Evolutionary conservation across 1,140 invertebrate genomes (phyloP).

Genomic region (Lasaia peninsularis): DNA sequence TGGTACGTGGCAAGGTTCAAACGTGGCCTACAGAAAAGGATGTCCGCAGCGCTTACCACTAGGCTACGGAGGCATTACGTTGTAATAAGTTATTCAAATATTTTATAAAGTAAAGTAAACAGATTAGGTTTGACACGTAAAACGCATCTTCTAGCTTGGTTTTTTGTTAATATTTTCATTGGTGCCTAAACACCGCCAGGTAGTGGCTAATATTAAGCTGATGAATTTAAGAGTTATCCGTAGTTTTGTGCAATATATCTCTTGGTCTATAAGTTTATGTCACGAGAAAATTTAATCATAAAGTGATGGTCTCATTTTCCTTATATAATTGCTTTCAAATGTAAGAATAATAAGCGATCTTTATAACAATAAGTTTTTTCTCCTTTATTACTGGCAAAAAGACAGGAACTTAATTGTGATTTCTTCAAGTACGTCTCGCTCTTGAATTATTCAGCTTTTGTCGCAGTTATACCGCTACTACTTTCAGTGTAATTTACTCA

Average conservation of each 20-base stretch:
- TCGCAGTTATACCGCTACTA: background rate
- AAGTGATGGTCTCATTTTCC: slow-evolving; percentile 1
- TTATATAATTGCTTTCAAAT: slow-evolving; percentile 4
- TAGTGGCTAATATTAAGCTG: too few species aligned
- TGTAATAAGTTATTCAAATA: too few species aligned
- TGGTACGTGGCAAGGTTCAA: too few species aligned
- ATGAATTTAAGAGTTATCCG: background rate
- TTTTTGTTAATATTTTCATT: too few species aligned
- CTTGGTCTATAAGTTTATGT: background rate
- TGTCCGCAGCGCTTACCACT: too few species aligned
- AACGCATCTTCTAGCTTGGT: too few species aligned
- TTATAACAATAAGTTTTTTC: background rate
- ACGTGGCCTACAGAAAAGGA: too few species aligned
- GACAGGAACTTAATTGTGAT: slow-evolving; percentile 8
- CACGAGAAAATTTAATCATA: slow-evolving; percentile 2
- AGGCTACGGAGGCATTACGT: too few species aligned
- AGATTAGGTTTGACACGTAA: too few species aligned
- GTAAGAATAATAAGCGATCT: slow-evolving; percentile 9
- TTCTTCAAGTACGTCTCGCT: background rate
- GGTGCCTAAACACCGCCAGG: too few species aligned
- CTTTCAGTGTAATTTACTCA: background rate
- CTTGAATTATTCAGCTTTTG: slow-evolving; percentile 2
- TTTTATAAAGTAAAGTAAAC: too few species aligned
- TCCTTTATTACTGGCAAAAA: background rate
- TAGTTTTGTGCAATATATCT: background rate